Conservation (phyloP, 1,140 invertebrate species). For the Heliconius eleuchia region DNA sequence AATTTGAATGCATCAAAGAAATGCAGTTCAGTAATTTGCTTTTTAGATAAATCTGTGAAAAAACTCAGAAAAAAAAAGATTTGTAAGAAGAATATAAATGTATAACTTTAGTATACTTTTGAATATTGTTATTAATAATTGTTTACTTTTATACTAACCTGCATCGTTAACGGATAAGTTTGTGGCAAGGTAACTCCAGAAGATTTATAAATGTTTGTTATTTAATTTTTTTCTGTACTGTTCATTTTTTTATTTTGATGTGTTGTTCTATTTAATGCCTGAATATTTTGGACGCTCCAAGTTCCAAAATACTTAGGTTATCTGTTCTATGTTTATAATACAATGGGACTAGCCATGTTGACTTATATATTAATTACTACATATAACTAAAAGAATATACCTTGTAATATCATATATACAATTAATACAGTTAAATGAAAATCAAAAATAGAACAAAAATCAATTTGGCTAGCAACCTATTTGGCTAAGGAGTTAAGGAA, state of each 20-base stretch:
- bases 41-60: not conserved
- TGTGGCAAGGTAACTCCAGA: not conserved
- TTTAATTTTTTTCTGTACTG: not conserved
- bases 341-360: not conserved
- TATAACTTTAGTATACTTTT: not conserved
- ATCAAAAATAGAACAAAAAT: too few species aligned
- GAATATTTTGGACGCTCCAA: not conserved
- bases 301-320: not conserved
- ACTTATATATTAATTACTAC: not conserved
- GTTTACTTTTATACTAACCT: slow-evolving; percentile 2
- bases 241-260: not conserved
- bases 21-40: not conserved
- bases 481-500: too few species aligned
- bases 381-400: too few species aligned
- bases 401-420: too few species aligned
- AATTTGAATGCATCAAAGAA: too few species aligned
- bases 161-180: not conserved
- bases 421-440: too few species aligned
- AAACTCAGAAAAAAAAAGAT: not conserved
- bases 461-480: too few species aligned
- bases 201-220: not conserved
- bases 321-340: not conserved
- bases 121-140: not conserved
- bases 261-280: not conserved
- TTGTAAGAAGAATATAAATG: not conserved